Percentiles rank a stretch among this genome's conserved stretches.
These are phyloP conservation scores for Mus pahari DNA, from an alignment of 2,113 vertebrate genomes.

Conservation along the genomic window DNA sequence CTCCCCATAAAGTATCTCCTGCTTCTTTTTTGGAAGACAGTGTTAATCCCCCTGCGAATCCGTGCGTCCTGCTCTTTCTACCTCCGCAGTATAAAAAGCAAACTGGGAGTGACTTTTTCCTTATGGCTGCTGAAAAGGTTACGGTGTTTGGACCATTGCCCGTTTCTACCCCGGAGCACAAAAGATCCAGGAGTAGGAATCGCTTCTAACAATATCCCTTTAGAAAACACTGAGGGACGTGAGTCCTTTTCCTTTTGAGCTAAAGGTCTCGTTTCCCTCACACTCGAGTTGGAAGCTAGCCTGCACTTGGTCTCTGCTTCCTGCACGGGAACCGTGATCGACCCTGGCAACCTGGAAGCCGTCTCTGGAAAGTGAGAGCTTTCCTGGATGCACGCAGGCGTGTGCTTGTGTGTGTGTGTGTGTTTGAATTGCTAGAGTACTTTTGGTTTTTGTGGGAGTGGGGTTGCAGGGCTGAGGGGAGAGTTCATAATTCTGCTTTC, in stretches of 20 bases:
- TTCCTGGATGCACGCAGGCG: background rate
- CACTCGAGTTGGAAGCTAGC: background rate
- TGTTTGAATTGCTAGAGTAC: slow-evolving; percentile 27
- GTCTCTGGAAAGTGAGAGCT: background rate
- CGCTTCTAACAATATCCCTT: slow-evolving; percentile 63
- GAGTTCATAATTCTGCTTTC: background rate
- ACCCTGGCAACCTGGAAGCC: background rate
- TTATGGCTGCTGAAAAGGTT: slow-evolving; percentile 76
- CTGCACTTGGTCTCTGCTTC: background rate
- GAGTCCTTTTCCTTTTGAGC: slow-evolving; percentile 43
- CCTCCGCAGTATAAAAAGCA: slow-evolving; percentile 34
- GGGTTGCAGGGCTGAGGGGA: background rate
- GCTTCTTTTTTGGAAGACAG: slow-evolving; percentile 63
- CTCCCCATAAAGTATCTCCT: slow-evolving; percentile 77
- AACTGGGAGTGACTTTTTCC: slow-evolving; percentile 75
- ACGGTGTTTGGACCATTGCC: slow-evolving; percentile 66
- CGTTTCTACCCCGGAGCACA: slow-evolving; percentile 64
- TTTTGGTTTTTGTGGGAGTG: background rate
- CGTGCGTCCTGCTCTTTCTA: slow-evolving; percentile 12
- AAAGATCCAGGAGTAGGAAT: slow-evolving; percentile 61
- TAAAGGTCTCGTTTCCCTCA: background rate
- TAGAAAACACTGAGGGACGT: background rate
- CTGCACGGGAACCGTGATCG: background rate
- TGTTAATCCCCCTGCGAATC: slow-evolving; percentile 43
- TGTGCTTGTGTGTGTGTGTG: background rate